Conservation (phyloP, 92 coral and sea anemone species). For the Actinostola sp. region DNA sequence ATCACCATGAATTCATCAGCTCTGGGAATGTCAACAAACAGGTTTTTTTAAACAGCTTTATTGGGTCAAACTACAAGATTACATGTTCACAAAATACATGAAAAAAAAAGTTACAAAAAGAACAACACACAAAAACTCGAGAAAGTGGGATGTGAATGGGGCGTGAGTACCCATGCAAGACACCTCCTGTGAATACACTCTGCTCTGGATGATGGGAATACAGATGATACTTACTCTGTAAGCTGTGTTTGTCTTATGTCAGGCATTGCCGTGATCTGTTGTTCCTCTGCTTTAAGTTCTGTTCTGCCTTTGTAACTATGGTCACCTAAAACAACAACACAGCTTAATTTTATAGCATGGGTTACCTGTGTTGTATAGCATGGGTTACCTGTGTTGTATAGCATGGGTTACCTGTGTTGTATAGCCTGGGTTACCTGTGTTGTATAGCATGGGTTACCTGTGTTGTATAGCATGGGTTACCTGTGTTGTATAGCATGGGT, state of each 20-base stretch:
- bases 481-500: too few species aligned
- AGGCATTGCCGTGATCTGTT: constrained; percentile 94
- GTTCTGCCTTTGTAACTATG: constrained; percentile 89
- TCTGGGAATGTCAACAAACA: constrained; percentile 36
- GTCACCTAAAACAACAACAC: constrained; percentile 62
- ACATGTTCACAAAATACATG: background rate
- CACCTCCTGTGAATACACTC: too few species aligned
- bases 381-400: too few species aligned
- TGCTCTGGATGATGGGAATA: background rate
- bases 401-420: too few species aligned
- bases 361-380: too few species aligned
- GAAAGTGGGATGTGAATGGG: too few species aligned
- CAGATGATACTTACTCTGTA: constrained; percentile 74
- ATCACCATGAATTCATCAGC: constrained; percentile 91
- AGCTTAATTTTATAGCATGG: too few species aligned
- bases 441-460: too few species aligned
- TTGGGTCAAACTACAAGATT: background rate
- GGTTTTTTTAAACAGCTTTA: background rate
- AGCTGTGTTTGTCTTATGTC: constrained; percentile 89
- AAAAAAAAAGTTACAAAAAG: background rate
- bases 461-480: too few species aligned
- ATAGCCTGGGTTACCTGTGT: too few species aligned
- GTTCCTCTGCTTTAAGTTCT: constrained; percentile 90
- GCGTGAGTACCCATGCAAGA: too few species aligned
- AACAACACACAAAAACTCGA: too few species aligned